Base-by-base conservation (phyloP, 2,113 vertebrate species). In the Amblyopsis rosae region DNA sequence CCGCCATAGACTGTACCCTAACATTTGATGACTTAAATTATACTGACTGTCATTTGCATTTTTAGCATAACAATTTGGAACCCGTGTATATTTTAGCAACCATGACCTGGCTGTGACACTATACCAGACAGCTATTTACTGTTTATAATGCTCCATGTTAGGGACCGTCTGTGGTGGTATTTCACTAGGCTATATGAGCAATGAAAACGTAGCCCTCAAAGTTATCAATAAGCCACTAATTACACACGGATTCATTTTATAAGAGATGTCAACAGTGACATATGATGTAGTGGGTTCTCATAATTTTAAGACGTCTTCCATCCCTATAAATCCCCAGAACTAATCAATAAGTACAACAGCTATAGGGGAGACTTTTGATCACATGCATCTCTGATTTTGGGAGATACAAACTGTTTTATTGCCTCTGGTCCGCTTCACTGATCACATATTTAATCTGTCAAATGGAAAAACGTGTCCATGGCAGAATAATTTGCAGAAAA, bases 191-290 rank as follows among this genome's bases (percentile, higher is more conserved):
- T 46, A n/a, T 35, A 15, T 53, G 41, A 55, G 32, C 70, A 57
- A n/a, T 58, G 55, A 77, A 35, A 75, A 72, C 65, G 62, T 67
- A 64, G 58, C 69, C 45, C 9, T 9, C 9, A 46, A 19, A 73
- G 55, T 57, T 66, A 87, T 83, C 82, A 75, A 82, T 79, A 74
- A n/a, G n/a, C 59, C 74, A 64, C 33, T 12, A 3, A 26, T 49
- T 67, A 65, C 65, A 26, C 12, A 26, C 26, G 1, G 45, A 70
- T 70, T 77, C 49, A 10, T 78, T 77, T 82, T 72, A 76, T 77
- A 70, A 35, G 13, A 67, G 26, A 59, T 54, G 65, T 81, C 17
- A 11, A 57, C 50, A 63, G 67, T 16, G 60, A 67, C 53, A 63
- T 45, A 2, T 17, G 0, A 48, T 47, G 54, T 53, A 50, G 51